Percentiles rank a stretch among this genome's conserved stretches.
Conservation (phyloP, 92 coral and sea anemone genomes). For the Bergia puertoricense region DNA sequence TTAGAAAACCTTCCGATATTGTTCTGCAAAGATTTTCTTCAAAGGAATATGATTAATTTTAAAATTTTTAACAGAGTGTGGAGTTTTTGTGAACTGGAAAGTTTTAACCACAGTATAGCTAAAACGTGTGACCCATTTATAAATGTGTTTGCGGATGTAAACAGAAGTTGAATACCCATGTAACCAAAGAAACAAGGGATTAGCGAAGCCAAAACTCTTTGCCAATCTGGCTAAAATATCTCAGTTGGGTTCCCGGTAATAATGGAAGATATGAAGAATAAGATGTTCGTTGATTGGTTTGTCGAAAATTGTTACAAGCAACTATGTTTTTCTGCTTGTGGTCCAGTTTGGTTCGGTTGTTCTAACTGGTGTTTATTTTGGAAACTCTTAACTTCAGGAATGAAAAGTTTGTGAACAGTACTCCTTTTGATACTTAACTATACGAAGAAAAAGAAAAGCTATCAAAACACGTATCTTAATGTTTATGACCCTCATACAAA, state of each 20-base stretch:
- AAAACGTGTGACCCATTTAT: constrained; percentile 53
- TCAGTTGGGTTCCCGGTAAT: constrained; percentile 2
- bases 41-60: constrained; percentile 18
- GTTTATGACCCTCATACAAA: constrained; percentile 20
- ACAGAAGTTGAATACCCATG: constrained; percentile 39
- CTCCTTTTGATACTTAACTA: constrained; percentile 2
- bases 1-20: background rate
- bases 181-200: background rate
- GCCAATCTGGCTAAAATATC: constrained; percentile 16
- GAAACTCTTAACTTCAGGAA: constrained; percentile 36
- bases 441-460: constrained; percentile 27
- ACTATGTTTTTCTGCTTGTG: constrained; percentile 39
- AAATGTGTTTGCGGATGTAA: constrained; percentile 50
- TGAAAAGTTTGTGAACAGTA: constrained; percentile 30
- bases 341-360: constrained; percentile 1
- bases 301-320: constrained; percentile 28
- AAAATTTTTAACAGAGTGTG: constrained; percentile 15
- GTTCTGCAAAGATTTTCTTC: constrained; percentile 2
- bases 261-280: constrained; percentile 25
- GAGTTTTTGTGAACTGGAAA: constrained; percentile 10
- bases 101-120: constrained; percentile 3
- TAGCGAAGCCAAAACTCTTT: background rate
- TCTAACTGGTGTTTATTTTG: constrained; percentile 29
- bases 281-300: constrained; percentile 27
- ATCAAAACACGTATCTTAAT: constrained; percentile 35